Evolutionary conservation across 1,140 invertebrate genomes (phyloP).

Genomic region (Microplitis demolitor): DNA sequence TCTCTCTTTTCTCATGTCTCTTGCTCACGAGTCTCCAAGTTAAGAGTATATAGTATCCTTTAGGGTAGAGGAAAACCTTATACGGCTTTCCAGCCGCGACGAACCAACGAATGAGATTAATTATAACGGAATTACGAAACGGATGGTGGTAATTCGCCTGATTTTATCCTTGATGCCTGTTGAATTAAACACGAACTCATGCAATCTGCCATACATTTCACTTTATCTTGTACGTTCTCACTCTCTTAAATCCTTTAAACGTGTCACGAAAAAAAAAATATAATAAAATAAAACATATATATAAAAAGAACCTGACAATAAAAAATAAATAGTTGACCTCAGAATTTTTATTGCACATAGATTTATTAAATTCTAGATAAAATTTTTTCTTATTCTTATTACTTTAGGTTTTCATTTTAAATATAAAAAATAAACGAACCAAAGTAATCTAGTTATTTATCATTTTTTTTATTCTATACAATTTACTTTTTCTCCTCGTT

Average conservation of each 20-base stretch:
- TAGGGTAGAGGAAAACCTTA: neutral
- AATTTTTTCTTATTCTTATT: too few relatives aligned
- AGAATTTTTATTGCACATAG: too few relatives aligned
- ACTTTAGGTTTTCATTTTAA: too few relatives aligned
- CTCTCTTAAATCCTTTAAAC: slow-evolving; percentile 8
- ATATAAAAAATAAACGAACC: too few relatives aligned
- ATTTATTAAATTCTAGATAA: too few relatives aligned
- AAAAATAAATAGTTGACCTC: neutral
- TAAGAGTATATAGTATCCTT: neutral
- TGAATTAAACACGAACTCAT: slow-evolving; percentile 16
- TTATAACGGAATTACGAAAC: slow-evolving; percentile 28
- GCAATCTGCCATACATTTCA: slow-evolving; percentile 2
- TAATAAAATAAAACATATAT: neutral
- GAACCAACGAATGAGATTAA: slow-evolving; percentile 23
- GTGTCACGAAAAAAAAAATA: neutral
- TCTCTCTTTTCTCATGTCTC: neutral
- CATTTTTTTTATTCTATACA: too few relatives aligned
- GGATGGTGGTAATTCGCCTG: slow-evolving; percentile 27
- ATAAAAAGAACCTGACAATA: neutral
- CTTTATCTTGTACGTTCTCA: neutral
- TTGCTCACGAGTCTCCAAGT: too few relatives aligned
- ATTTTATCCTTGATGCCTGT: slow-evolving; percentile 18
- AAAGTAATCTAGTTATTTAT: too few relatives aligned
- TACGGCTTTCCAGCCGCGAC: slow-evolving; percentile 10
- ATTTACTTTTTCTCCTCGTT: too few relatives aligned